A percentile compares a stretch with the other conserved stretches of the same genome.
These are phyloP conservation scores for Iselma pallidipennis DNA, from an alignment of 2,888 invertebrate genomes.

Conservation along the genomic window DNA sequence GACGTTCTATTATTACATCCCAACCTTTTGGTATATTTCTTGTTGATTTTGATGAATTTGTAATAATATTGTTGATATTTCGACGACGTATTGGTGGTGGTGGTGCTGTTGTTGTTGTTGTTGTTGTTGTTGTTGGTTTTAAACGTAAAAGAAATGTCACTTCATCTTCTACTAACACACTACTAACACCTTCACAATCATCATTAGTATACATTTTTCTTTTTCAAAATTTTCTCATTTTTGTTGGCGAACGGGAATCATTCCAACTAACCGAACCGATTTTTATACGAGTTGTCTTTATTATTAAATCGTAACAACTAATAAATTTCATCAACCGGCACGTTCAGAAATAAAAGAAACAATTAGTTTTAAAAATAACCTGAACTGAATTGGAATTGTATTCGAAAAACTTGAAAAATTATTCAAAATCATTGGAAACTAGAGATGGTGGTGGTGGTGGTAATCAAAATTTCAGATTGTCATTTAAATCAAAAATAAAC, in stretches of 20 bases:
- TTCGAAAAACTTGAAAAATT: no score
- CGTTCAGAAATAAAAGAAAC: background rate
- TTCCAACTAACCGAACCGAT: background rate
- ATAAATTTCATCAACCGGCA: conserved; percentile 3
- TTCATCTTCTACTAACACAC: conserved; percentile 51
- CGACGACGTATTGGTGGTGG: conserved; percentile 48
- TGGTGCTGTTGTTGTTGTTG: conserved; percentile 47
- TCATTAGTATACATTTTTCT: conserved; percentile 1
- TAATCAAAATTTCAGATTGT: no score
- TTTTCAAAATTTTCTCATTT: background rate
- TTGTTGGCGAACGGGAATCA: background rate
- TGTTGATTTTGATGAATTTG: background rate
- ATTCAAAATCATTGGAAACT: no score
- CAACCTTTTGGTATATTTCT: conserved; percentile 44
- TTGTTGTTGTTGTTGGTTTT: conserved; percentile 51
- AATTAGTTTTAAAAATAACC: background rate
- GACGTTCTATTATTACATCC: conserved; percentile 51
- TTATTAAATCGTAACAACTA: conserved; percentile 1
- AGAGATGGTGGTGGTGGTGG: no score
- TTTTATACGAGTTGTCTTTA: background rate
- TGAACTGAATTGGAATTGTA: background rate
- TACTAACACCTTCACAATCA: conserved; percentile 18
- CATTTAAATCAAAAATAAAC: no score
- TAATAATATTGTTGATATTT: conserved; percentile 32
- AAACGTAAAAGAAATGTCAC: conserved; percentile 52